Evolutionary conservation across 92 coral and sea anemone species (phyloP).

Genomic region (Plumapathes pennacea): DNA sequence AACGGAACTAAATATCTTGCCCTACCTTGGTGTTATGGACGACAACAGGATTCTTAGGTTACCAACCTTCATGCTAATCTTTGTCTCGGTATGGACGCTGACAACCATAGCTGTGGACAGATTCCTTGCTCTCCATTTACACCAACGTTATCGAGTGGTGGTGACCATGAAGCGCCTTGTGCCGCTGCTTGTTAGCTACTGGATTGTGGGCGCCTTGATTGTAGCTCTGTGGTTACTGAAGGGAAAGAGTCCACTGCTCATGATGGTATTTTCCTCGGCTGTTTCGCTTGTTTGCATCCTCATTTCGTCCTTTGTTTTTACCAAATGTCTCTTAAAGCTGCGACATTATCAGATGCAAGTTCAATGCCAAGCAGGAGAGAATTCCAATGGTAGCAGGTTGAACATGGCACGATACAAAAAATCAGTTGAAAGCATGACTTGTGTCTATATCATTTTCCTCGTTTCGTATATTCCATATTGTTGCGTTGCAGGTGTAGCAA

Average conservation of each 20-base stretch:
- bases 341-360: conserved; percentile 6
- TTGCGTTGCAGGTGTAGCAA: background rate
- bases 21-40: background rate
- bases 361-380: background rate
- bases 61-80: background rate
- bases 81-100: conserved; percentile 9
- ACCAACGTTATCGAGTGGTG: background rate
- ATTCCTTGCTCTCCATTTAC: conserved; percentile 1
- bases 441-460: background rate
- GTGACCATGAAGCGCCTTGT: background rate
- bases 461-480: conserved; percentile 6
- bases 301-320: background rate
- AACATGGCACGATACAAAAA: background rate
- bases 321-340: background rate
- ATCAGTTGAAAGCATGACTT: background rate
- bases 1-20: background rate
- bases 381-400: background rate
- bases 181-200: background rate
- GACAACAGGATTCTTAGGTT: background rate
- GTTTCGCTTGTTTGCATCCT: background rate
- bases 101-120: conserved; percentile 1
- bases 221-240: background rate
- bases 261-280: background rate
- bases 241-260: background rate
- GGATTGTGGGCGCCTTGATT: conserved; percentile 3